Percentiles rank a stretch among this genome's conserved stretches.
phyloP scores from a whole-genome alignment of 2,888 invertebrate genomes.

The Argyresthia goedartella region DNA sequence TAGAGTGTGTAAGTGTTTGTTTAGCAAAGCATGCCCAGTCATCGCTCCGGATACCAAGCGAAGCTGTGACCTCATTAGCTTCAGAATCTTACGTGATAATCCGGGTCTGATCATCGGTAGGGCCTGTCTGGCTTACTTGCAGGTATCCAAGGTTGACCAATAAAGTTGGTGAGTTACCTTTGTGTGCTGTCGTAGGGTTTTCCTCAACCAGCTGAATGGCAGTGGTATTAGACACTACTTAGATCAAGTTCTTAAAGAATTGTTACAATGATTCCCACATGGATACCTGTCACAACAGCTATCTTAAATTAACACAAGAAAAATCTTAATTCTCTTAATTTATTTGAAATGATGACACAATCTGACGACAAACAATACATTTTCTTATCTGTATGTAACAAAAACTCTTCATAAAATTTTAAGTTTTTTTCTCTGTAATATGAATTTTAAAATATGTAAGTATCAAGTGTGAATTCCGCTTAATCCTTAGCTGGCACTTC shows the following conservation, averaged over 20 bases:
- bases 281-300: neutral
- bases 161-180: too few species aligned
- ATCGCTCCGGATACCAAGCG: too few species aligned
- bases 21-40: too few species aligned
- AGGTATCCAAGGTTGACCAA: too few species aligned
- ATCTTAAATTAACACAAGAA: neutral
- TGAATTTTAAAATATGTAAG: neutral
- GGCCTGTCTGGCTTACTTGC: too few species aligned
- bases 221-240: constrained; percentile 41
- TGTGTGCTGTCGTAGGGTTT: too few species aligned
- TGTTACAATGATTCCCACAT: neutral
- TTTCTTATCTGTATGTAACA: neutral
- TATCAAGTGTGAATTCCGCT: constrained; percentile 14
- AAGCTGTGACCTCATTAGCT: too few species aligned
- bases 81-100: too few species aligned
- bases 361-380: neutral
- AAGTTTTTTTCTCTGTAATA: neutral
- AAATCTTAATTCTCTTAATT: neutral
- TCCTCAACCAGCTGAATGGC: too few species aligned
- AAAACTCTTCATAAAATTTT: neutral
- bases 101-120: too few species aligned
- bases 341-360: neutral
- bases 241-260: constrained; percentile 41
- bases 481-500: constrained; percentile 93
- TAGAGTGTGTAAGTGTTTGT: too few species aligned